Base-by-base conservation (phyloP, 1,140 invertebrate genomes). In the Drosophila hydei region DNA sequence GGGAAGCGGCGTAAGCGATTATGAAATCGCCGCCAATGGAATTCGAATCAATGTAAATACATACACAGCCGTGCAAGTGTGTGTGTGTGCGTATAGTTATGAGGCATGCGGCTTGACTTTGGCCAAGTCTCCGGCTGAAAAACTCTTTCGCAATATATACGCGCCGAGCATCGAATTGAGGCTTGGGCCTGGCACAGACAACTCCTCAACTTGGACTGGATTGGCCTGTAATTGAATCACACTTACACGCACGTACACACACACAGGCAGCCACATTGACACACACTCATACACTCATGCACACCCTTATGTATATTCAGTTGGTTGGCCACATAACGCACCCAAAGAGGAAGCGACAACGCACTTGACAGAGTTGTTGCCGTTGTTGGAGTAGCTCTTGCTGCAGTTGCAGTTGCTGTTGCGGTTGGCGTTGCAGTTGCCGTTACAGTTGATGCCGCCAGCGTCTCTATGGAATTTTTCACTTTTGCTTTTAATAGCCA, bases 401-500 rank as follows among this genome's bases (percentile, higher is more conserved):
- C 48, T 72, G 59, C 14, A 36, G 16, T 61, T 64, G 47, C 19
- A 25, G 69, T 19, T 77, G 56, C n/a, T 33, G n/a, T 59, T 69
- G 25, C n/a, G 36, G 52, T 48, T 68, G 50, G 14, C 18, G 68
- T 25, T 45, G 30, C 1, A 27, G 67, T 23, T 64, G 68, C 42
- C 36, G 58, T 62, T 50, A 56, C 51, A 51, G 40, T 58, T 51
- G 52, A 42, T 75, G 54, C 38, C 55, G 59, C 54, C 75, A 56
- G 62, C 63, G 72, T 71, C 60, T 84, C 58, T 70, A 54, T 60
- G 80, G 79, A 68, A 81, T 88, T 79, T 83, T 83, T 78, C 83
- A 88, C 83, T 88, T 88, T 88, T 88, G 81, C 81, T 87, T 88
- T 88, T 87, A 75, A 85, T 81, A 85, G 77, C 69, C 74, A 77